phyloP scores from a whole-genome alignment of 2,113 vertebrate genomes.

The Rhinogobius similis region DNA sequence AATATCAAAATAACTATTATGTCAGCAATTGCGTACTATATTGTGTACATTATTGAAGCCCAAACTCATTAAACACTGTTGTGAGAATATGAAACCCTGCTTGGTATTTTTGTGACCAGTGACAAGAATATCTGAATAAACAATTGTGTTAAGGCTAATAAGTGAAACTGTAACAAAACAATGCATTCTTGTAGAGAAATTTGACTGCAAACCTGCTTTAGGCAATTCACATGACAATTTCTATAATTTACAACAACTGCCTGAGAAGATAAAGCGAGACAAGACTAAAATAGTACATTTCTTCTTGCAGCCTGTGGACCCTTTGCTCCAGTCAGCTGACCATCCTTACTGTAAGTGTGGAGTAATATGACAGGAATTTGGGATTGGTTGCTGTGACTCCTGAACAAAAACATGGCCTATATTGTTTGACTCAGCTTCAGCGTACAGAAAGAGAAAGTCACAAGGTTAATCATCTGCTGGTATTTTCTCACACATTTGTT shows the following conservation, averaged over 20 bases:
- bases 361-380: conserved; percentile 59
- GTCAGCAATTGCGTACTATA: no score
- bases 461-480: conserved; percentile 44
- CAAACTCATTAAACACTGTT: no score
- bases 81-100: no score
- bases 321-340: conserved; percentile 42
- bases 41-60: background rate
- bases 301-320: background rate
- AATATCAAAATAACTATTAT: background rate
- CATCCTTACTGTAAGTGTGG: conserved; percentile 42
- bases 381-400: conserved; percentile 33
- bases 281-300: background rate
- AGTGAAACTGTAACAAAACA: background rate
- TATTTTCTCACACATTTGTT: conserved; percentile 13
- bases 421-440: conserved; percentile 57
- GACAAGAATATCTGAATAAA: background rate
- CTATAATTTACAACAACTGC: background rate
- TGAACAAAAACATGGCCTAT: conserved; percentile 52
- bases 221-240: background rate
- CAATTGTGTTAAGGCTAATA: no score
- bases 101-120: no score
- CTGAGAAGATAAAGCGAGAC: background rate
- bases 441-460: conserved; percentile 49
- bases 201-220: background rate
- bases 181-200: background rate